Evolutionary conservation across 2,888 invertebrate genomes (phyloP).

Genomic region (Aplocera efformata): DNA sequence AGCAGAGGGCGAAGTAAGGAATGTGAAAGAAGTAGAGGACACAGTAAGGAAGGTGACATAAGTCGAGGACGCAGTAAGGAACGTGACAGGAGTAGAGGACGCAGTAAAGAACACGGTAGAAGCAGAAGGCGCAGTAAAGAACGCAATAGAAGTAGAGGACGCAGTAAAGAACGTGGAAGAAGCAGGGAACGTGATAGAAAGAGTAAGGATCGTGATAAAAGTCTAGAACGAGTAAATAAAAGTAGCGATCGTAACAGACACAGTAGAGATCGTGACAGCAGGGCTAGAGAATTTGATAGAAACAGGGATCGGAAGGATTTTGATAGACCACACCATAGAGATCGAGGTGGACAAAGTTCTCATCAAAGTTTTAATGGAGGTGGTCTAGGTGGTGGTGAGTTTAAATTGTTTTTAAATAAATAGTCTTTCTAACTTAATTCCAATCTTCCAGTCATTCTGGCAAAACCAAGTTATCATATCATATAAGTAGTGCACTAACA

Average conservation of each 20-base stretch:
- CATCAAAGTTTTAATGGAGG: conserved; percentile 43
- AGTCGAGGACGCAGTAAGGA: conserved; percentile 29
- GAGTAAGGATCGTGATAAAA: conserved; percentile 20
- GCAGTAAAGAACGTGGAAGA: not conserved
- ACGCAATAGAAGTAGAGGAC: not conserved
- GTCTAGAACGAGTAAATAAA: conserved; percentile 31
- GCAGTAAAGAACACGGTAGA: conserved; percentile 19
- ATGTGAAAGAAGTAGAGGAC: conserved; percentile 25
- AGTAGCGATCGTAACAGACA: conserved; percentile 25
- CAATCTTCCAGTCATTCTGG: too few species aligned
- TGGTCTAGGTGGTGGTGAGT: conserved; percentile 55
- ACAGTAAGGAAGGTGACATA: conserved; percentile 22
- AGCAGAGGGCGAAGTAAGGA: conserved; percentile 10
- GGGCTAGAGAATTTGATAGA: conserved; percentile 20
- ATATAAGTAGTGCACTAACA: too few species aligned
- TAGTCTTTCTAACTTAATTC: too few species aligned
- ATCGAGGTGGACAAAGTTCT: conserved; percentile 41
- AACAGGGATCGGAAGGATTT: conserved; percentile 18
- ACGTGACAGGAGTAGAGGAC: conserved; percentile 13
- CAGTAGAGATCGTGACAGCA: conserved; percentile 24
- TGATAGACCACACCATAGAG: conserved; percentile 22
- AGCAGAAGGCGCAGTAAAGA: conserved; percentile 16
- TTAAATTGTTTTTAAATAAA: too few species aligned
- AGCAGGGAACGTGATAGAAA: conserved; percentile 15
- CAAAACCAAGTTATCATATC: too few species aligned